Percentiles rank a stretch among this genome's conserved stretches.
These are phyloP conservation scores for Actinia equina DNA, from an alignment of 64 coral and sea anemone species.

Conservation along the genomic window DNA sequence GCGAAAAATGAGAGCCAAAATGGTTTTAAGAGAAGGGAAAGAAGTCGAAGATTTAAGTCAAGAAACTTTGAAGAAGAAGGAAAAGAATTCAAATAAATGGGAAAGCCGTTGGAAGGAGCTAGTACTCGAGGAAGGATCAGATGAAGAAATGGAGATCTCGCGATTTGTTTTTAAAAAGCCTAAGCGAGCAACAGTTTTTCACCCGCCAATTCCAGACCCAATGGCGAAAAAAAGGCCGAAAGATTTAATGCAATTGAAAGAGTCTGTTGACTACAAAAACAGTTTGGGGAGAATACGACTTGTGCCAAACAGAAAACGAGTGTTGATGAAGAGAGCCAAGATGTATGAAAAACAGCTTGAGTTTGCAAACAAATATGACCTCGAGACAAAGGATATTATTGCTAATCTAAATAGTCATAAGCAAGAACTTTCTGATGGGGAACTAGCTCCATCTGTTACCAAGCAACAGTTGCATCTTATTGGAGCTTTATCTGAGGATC, in stretches of 20 bases:
- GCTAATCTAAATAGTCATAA: not conserved
- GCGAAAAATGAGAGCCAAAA: not conserved
- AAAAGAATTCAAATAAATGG: not conserved
- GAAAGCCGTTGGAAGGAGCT: not conserved
- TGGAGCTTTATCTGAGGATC: slow-evolving; percentile 41
- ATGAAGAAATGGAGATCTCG: not conserved
- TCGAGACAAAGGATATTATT: slow-evolving; percentile 28
- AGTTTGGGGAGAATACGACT: not conserved
- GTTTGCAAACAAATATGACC: slow-evolving; percentile 26
- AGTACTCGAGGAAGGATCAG: not conserved
- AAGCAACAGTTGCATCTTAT: slow-evolving; percentile 39
- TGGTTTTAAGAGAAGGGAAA: not conserved
- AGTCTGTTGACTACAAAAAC: not conserved
- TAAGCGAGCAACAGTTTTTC: slow-evolving; percentile 23
- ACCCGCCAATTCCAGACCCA: slow-evolving; percentile 39
- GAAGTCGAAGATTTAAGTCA: not conserved
- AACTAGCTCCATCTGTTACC: slow-evolving; percentile 1
- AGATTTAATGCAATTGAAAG: not conserved
- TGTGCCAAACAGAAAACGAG: slow-evolving; percentile 37
- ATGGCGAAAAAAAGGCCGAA: slow-evolving; percentile 49
- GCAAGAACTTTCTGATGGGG: not conserved
- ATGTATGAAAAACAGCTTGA: slow-evolving; percentile 40
- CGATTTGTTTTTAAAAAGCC: not conserved
- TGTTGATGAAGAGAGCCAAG: slow-evolving; percentile 19
- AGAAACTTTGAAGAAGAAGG: not conserved